A percentile compares a stretch with the other conserved stretches of the same genome.
Conservation (phyloP, 2,797 vertebrate genomes). For the Parambassis ranga region DNA sequence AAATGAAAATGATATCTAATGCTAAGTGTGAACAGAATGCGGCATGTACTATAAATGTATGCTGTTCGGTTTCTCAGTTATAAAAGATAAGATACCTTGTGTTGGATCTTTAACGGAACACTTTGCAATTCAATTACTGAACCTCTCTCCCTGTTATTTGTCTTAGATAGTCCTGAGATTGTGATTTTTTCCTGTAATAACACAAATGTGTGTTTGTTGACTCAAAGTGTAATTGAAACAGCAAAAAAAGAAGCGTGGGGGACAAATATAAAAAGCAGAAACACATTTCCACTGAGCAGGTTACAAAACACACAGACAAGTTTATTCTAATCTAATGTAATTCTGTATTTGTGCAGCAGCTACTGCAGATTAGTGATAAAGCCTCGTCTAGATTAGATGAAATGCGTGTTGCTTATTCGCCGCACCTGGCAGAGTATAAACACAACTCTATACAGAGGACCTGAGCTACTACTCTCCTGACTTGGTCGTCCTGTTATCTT, state of each 20-base stretch:
- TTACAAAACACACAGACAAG: constrained; percentile 26
- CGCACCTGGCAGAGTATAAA: constrained; percentile 46
- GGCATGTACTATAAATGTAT: neutral
- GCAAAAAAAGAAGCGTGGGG: too few relatives aligned
- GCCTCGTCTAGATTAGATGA: constrained; percentile 40
- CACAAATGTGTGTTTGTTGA: too few relatives aligned
- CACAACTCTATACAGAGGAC: constrained; percentile 16
- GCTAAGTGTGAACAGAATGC: constrained; percentile 1
- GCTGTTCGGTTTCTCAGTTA: neutral
- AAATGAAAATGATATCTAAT: constrained; percentile 8
- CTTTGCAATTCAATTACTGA: too few relatives aligned
- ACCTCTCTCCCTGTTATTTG: too few relatives aligned
- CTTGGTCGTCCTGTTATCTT: constrained; percentile 36
- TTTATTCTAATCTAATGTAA: constrained; percentile 26
- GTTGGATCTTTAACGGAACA: too few relatives aligned
- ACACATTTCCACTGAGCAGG: neutral
- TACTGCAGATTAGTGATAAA: constrained; percentile 34
- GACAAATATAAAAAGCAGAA: too few relatives aligned
- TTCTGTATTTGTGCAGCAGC: constrained; percentile 20
- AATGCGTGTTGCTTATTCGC: constrained; percentile 21
- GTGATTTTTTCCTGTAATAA: too few relatives aligned
- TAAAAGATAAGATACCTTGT: neutral
- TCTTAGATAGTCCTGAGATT: too few relatives aligned
- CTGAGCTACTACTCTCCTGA: constrained; percentile 17
- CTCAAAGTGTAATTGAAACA: too few relatives aligned